Evolutionary conservation across 2,797 vertebrate genomes (phyloP).

Genomic region (Eurystomus glaucurus): DNA sequence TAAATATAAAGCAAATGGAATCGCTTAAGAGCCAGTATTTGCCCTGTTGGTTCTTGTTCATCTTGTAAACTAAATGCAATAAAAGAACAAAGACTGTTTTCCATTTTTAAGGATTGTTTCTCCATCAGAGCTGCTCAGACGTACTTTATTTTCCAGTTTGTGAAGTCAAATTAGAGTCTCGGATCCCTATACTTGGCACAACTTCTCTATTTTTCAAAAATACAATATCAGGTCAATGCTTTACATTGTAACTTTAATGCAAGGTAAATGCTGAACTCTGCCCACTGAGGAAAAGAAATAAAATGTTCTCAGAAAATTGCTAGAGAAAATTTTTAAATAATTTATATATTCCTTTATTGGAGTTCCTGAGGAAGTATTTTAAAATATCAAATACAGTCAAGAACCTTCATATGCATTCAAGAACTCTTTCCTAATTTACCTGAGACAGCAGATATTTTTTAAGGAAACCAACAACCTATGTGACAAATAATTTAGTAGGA

Average conservation of each 20-base stretch:
- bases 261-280: not conserved
- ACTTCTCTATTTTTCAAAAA: conserved; percentile 2
- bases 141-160: conserved; percentile 29
- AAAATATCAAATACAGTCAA: not conserved
- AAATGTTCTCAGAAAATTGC: not conserved
- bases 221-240: not conserved
- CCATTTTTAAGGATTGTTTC: conserved; percentile 44
- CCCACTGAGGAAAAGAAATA: not conserved
- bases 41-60: conserved; percentile 16
- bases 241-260: not conserved
- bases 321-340: not conserved
- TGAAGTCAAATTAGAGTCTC: not conserved
- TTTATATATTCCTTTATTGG: not conserved
- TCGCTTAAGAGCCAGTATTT: conserved; percentile 41
- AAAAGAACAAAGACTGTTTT: conserved; percentile 60
- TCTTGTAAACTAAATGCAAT: conserved; percentile 62
- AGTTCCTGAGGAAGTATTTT: conserved; percentile 21
- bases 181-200: not conserved
- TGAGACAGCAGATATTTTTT: not conserved
- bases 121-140: conserved; percentile 21
- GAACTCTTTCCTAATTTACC: not conserved
- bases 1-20: conserved; percentile 67
- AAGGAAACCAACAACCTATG: not conserved
- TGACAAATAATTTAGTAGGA: not conserved
- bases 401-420: not conserved